These are phyloP conservation scores for Cydia pomonella DNA, from an alignment of 1,140 invertebrate species.

Conservation along the genomic window DNA sequence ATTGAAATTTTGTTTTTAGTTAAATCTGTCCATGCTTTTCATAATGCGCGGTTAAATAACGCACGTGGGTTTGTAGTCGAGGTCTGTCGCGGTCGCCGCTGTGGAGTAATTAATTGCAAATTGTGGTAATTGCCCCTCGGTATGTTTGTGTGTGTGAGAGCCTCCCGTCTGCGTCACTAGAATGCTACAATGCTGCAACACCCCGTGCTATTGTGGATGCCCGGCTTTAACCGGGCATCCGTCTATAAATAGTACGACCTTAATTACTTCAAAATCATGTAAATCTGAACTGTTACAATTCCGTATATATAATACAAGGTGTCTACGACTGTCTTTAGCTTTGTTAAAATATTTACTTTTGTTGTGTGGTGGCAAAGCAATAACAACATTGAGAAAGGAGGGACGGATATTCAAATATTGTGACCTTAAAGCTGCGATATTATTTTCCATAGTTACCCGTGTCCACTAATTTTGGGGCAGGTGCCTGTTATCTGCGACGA, in stretches of 20 bases:
- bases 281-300: background rate
- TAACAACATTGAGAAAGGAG: too few relatives aligned
- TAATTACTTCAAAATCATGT: slow-evolving; percentile 1
- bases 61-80: slow-evolving; percentile 31
- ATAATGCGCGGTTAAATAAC: slow-evolving; percentile 39
- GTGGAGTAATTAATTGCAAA: slow-evolving; percentile 52
- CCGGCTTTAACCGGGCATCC: slow-evolving; percentile 1
- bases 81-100: slow-evolving; percentile 37
- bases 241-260: background rate
- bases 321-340: background rate
- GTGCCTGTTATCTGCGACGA: slow-evolving; percentile 12
- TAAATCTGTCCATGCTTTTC: slow-evolving; percentile 10
- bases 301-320: background rate
- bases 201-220: slow-evolving; percentile 9
- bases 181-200: slow-evolving; percentile 24
- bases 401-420: background rate
- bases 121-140: slow-evolving; percentile 44
- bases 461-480: slow-evolving; percentile 3
- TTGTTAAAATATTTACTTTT: background rate
- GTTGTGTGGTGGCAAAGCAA: too few relatives aligned
- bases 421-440: background rate
- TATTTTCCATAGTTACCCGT: background rate
- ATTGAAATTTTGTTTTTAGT: background rate
- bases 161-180: background rate
- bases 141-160: slow-evolving; percentile 13